Base-by-base conservation (phyloP, 2,113 vertebrate genomes). In the Rhagologus leucostigma region DNA sequence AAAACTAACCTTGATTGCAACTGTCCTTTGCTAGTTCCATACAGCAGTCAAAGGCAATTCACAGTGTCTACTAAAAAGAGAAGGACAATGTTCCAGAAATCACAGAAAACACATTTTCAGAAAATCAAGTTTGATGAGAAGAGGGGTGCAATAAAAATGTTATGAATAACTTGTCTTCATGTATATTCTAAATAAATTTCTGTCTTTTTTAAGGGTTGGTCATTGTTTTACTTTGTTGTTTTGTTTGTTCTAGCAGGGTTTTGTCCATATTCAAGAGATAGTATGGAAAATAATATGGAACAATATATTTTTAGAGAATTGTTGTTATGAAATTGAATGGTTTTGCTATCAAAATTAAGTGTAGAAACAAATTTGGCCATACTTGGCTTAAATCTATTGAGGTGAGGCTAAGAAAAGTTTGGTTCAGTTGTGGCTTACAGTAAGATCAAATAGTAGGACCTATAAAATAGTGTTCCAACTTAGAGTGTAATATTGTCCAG, bases 21-120 rank as follows among this genome's bases (percentile, higher is more conserved):
- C 6, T 17, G 39, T 76, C 47, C 9, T 41, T 9, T 5, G 1
- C 13, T 76, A 62, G 30, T 7, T 29, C 17, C 1, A 1, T 32
- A 22, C 7, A 79, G 21, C 30, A 69, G 29, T 50, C 62, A 73
- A 64, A 83, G 29, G 3, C 16, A 62, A 29, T 69, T 81, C n/a
- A 53, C 4, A 0, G 3, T 32, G 32, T 13, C 4, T 49, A 7
- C 8, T 35, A 35, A 69, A 47, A 39, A 83, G 20, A 83, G 19
- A 63, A 85, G 19, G 14, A n/a, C 6, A 68, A 16, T 10, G 19
- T 57, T 41, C 15, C 57, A 60, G 41, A 83, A 79, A 76, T 33
- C 13, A 15, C 6, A 13, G 53, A 85, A 89, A 85, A 64, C 3
- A 26, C 24, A 41, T 85, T 90, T 73, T 29, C 32, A 56, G 30